Conservation (phyloP, 1,140 invertebrate species). For the Eciton burchellii region DNA sequence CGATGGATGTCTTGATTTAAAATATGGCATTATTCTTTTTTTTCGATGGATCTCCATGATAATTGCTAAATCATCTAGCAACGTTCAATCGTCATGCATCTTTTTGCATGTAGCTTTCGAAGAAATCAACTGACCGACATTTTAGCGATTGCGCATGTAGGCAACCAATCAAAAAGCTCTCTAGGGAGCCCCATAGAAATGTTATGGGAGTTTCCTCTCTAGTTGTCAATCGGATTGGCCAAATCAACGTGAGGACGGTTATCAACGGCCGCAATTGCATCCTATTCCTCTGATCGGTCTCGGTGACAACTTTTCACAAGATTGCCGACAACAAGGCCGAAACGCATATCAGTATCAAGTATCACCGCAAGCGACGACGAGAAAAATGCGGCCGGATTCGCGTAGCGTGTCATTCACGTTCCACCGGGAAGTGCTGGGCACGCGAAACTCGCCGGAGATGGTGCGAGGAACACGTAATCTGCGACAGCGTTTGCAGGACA, state of each 20-base stretch:
- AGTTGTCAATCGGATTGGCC: neutral
- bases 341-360: neutral
- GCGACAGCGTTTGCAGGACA: constrained; percentile 82
- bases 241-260: constrained; percentile 19
- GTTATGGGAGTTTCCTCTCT: constrained; percentile 33
- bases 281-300: neutral
- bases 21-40: no score
- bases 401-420: constrained; percentile 84
- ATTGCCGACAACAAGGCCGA: no score
- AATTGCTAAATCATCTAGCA: no score
- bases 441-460: constrained; percentile 69
- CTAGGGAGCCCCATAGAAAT: constrained; percentile 14
- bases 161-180: neutral
- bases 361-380: neutral
- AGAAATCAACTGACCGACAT: neutral
- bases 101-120: neutral
- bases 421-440: constrained; percentile 79
- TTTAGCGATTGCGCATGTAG: neutral
- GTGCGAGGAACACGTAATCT: constrained; percentile 73
- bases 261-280: constrained; percentile 8
- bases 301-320: no score
- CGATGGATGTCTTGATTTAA: no score
- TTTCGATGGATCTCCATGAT: no score
- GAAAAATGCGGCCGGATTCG: constrained; percentile 82
- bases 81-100: no score